Base-by-base conservation (phyloP, 2,888 invertebrate genomes). In the Oligia latruncula region DNA sequence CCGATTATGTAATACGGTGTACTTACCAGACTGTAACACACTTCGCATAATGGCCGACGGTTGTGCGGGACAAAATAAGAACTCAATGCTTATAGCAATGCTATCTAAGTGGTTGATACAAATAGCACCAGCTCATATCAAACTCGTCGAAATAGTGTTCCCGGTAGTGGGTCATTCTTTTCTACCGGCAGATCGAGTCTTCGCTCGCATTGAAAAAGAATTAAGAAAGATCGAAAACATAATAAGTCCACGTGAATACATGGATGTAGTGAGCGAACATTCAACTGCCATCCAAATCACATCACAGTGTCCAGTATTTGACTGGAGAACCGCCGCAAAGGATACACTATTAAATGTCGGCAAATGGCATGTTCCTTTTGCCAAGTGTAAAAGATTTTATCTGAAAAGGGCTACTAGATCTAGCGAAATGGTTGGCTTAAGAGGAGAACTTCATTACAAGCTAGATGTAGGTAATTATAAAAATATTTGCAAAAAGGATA, bases 371-470 rank as follows among this genome's bases (percentile, higher is more conserved):
- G 70, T 52, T 35, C 70, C 29, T 70, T 70, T 70, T 13, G 70
- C 70, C 20, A 70, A 70, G 11, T 70, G 70, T 23, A 71, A 71
- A 71, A 71, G 62, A 46, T 72, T 72, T 6, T 72, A 72, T 62
- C 46, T 62, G 0, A 72, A 72, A 62, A 62, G 72, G 13, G 11
- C 17, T 20, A 72, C 11, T 20, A 62, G 46, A 72, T 62, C 20
- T 72, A 72, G 6, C 11, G 20, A 62, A n/a, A 72, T 72, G 62
- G 72, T 72, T 17, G 62, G 72, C 11, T 20, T 46, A 13, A 9
- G 62, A 46, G 71, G 71, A 17, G 62, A 72, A 62, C 20, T 72
- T 11, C 62, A 72, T 20, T 72, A 72, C 13, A 9, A 20, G n/a
- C 64, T 17, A 40, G 52, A 74, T 40, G 11, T 65, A 52, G 11